phyloP scores from a whole-genome alignment of 1,140 invertebrate species.

The Ostrea edulis region DNA sequence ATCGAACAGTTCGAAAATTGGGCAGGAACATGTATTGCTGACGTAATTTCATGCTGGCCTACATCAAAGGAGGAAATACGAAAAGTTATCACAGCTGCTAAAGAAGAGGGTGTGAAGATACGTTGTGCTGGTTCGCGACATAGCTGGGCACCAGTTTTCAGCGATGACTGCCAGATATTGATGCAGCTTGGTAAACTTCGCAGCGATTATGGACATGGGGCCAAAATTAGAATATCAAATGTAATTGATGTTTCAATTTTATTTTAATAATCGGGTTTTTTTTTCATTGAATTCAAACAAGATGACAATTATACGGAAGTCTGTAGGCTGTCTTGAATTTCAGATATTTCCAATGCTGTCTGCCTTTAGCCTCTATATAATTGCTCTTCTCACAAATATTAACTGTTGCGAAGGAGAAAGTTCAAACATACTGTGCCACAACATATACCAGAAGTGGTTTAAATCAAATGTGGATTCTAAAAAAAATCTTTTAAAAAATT shows the following conservation, averaged over 20 bases:
- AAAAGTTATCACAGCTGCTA: background rate
- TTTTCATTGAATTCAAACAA: too few species aligned
- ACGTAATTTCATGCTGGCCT: conserved; percentile 35
- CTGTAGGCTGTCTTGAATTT: too few species aligned
- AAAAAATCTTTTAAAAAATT: too few species aligned
- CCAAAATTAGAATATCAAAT: conserved; percentile 44
- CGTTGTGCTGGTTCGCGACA: conserved; percentile 33
- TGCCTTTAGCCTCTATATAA: too few species aligned
- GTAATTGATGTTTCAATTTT: background rate
- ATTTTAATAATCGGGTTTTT: background rate
- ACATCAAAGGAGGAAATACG: conserved; percentile 39
- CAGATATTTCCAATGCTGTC: too few species aligned
- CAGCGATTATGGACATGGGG: conserved; percentile 40
- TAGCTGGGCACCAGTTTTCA: conserved; percentile 49
- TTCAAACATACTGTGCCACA: too few species aligned
- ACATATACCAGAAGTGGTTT: too few species aligned
- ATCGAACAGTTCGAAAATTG: conserved; percentile 49
- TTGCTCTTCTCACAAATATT: too few species aligned
- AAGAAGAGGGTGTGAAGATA: background rate
- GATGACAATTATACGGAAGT: too few species aligned
- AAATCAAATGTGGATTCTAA: too few species aligned
- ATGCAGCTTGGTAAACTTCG: conserved; percentile 8
- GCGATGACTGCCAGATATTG: conserved; percentile 14
- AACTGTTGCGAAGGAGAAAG: too few species aligned
- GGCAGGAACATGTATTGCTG: conserved; percentile 8